Percentiles rank a stretch among this genome's conserved stretches.
phyloP scores from a whole-genome alignment of 2,113 vertebrate species.

The Neogobius melanostomus region DNA sequence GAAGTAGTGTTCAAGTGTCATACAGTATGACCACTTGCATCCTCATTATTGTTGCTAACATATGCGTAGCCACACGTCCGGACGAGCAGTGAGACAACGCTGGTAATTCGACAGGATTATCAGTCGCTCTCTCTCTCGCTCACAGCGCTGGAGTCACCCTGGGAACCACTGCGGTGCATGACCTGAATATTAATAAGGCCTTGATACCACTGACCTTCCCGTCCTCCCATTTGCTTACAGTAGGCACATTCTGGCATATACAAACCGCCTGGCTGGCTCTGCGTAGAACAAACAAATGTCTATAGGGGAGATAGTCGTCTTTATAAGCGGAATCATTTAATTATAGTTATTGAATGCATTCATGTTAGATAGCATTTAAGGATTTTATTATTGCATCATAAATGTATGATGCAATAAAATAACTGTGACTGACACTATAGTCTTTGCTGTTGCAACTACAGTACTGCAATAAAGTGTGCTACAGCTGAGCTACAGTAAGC shows the following conservation, averaged over 20 bases:
- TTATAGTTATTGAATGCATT: neutral
- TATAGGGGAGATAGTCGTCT: neutral
- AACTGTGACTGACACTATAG: neutral
- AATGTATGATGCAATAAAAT: neutral
- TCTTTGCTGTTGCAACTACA: neutral
- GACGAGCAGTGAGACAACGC: constrained; percentile 18
- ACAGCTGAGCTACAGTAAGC: neutral
- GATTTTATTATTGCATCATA: neutral
- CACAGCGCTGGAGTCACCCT: constrained; percentile 63
- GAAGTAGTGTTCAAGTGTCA: neutral
- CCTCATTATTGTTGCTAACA: constrained; percentile 23
- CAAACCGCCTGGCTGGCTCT: neutral
- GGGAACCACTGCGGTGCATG: constrained; percentile 60
- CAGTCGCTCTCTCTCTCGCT: constrained; percentile 31
- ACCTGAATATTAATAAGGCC: constrained; percentile 70
- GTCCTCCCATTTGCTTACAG: constrained; percentile 38
- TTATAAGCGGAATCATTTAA: neutral
- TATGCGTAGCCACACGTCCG: constrained; percentile 41
- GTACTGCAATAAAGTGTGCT: neutral
- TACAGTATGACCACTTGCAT: constrained; percentile 17
- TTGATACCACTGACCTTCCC: constrained; percentile 52
- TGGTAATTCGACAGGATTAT: constrained; percentile 57
- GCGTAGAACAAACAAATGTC: neutral
- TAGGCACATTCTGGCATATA: constrained; percentile 6
- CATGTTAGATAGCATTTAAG: neutral